Percentiles rank a stretch among this genome's conserved stretches.
Conservation (phyloP, 2,888 invertebrate genomes). For the Nemotelus pantherinus region DNA sequence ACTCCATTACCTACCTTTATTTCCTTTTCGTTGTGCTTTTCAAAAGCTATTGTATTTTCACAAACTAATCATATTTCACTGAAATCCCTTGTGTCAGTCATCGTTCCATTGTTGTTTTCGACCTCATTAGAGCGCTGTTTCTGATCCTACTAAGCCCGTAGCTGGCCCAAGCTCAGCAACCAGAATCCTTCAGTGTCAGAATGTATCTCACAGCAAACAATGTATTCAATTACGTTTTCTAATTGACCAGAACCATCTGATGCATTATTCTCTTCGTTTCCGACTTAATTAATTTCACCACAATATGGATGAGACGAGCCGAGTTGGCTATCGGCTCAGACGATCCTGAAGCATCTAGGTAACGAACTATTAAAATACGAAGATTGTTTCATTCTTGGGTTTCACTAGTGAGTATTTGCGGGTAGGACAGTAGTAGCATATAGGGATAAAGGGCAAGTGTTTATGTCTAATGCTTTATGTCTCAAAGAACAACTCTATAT, state of each 20-base stretch:
- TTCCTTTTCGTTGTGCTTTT: too few relatives aligned
- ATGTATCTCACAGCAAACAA: constrained; percentile 23
- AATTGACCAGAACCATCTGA: constrained; percentile 46
- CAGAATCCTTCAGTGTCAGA: neutral
- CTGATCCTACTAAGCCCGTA: neutral
- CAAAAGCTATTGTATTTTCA: too few relatives aligned
- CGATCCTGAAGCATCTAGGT: constrained; percentile 31
- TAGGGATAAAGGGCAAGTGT: too few relatives aligned
- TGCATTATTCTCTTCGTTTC: constrained; percentile 23
- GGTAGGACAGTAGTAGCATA: too few relatives aligned
- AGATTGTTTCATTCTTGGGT: too few relatives aligned
- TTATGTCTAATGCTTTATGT: too few relatives aligned
- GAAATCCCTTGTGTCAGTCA: too few relatives aligned
- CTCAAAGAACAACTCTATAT: too few relatives aligned
- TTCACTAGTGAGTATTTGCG: too few relatives aligned
- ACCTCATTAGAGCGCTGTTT: neutral
- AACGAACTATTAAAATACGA: neutral
- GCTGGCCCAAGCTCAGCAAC: neutral
- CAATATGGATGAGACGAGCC: constrained; percentile 11
- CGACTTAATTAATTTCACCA: constrained; percentile 41
- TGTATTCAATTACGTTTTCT: constrained; percentile 47
- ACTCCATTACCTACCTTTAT: too few relatives aligned
- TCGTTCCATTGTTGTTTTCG: neutral
- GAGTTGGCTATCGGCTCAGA: too few relatives aligned
- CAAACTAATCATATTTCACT: too few relatives aligned